Evolutionary conservation across 2,113 vertebrate species (phyloP), one percentile per base, ranked within the genome.

Genomic region (Sturnira hondurensis): DNA sequence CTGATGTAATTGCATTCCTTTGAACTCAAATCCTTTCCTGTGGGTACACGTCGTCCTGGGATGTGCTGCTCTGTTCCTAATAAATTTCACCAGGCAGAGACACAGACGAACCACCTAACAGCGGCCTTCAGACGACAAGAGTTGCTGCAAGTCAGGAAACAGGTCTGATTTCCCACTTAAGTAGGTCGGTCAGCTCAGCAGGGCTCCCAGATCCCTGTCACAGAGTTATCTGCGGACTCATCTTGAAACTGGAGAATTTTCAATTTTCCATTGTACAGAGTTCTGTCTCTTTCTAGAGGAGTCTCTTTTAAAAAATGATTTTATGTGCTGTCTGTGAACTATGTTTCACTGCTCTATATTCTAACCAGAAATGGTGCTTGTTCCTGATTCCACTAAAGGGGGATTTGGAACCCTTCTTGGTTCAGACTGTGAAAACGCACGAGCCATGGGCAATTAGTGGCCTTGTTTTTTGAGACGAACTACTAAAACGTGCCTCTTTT

Each of bases 151-250:
- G 71, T 38, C 84, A 90, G 93, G 93, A 90, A 78, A 36, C 6
- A 6, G 70, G 68, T 54, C 50, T 56, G 70, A 63, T 81, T 85
- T 91, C 91, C 82, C 82, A 78, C 43, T 77, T 70, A 93, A 83
- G 77, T 50, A 41, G 74, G 81, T 80, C 26, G 85, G 71, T 85
- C 45, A 77, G 26, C 38, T 74, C 65, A 87, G 65, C 87, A 65
- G 19, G 31, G 41, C 47, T 92, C 63, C 77, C 58, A 38, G 70
- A 52, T 63, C 6, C 5, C 67, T 80, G 78, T 81, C 86, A 38
- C 3, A 17, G 92, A 95, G 92, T 45, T 94, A 93, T 96, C 88
- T 95, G 93, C 97, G 95, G 87, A 97, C 61, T 97, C 93, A 97
- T 92, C 74, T 36, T 68, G 84, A 96, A 82, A 77, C 33, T 83